Evolutionary conservation across 2,888 invertebrate species (phyloP), one percentile per base, ranked within the genome.

Genomic region (Scaptomyza tumidula): DNA sequence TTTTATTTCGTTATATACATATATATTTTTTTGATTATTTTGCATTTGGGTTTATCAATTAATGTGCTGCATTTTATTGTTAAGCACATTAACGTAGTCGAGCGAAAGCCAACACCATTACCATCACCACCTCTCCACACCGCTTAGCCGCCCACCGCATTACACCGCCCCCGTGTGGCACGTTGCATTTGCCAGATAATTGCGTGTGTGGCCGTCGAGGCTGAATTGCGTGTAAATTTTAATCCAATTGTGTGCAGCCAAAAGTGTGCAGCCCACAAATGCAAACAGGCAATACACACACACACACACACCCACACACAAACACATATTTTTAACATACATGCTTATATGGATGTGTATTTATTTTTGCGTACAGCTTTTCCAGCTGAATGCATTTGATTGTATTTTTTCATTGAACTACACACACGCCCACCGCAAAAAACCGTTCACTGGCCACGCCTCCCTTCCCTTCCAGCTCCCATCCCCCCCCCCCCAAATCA

Each of bases 201-300:
- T 83, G 83, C 86, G 81, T 79, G 79, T 84, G 84, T 66, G 78
- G 70, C 70, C 73, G 84, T 31, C 65, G 74, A 78, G 62, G 63
- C 78, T 76, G 84, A 75, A 77, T 58, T 77, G 84, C 86, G 82
- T 86, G 88, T 86, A 86, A 86, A 86, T 86, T 86, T 88, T 86
- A 86, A 86, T 86, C 86, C 88, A 86, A 86, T 86, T 86, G 88
- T 85, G 88, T 86, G 88, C 82, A 78, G 86, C 84, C 84, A 71
- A 73, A 80, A 80, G 80, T 71, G 77, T 77, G 67, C 77, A 68
- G 50, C 80, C 68, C 74, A 69, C 78, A 76, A 83, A 69, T 77
- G 75, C 78, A 78, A 74, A 69, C 72, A 63, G 58, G 10, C 66
- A 62, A 35, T 44, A 60, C 57, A 61, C 56, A 68, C 57, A 71